Evolutionary conservation across 2,113 vertebrate genomes (phyloP).

Genomic region (Oplegnathus fasciatus): DNA sequence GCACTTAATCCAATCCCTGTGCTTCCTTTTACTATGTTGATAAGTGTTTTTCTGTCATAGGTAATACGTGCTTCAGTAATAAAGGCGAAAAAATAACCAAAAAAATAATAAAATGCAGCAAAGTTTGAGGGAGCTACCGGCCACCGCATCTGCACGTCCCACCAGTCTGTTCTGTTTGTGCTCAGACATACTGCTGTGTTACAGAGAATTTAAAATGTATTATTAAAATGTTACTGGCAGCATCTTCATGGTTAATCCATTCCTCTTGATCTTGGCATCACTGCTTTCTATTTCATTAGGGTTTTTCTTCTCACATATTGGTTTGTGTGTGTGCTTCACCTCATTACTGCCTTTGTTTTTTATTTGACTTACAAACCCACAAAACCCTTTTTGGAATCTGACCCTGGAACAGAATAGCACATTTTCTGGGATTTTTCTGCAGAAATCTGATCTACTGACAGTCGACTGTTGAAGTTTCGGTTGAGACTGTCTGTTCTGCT

Average conservation of each 20-base stretch:
- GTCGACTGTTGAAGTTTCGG: neutral
- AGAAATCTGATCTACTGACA: conserved; percentile 1
- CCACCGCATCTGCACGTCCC: too few species aligned
- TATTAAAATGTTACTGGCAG: neutral
- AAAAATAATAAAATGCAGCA: too few species aligned
- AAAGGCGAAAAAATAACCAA: too few species aligned
- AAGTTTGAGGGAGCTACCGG: too few species aligned
- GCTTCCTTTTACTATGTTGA: too few species aligned
- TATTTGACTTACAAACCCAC: conserved; percentile 23
- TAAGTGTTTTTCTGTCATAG: too few species aligned
- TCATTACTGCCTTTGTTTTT: conserved; percentile 26
- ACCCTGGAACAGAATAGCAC: neutral
- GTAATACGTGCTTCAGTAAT: too few species aligned
- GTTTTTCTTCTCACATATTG: neutral
- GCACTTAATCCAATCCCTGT: too few species aligned
- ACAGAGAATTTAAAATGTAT: neutral
- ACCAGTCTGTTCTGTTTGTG: too few species aligned
- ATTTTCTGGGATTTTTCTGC: neutral
- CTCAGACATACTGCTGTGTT: neutral
- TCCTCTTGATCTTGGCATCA: neutral
- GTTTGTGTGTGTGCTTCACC: conserved; percentile 7
- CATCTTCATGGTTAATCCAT: neutral
- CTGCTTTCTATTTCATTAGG: neutral
- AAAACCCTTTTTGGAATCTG: neutral
- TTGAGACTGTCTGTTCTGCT: neutral